Percentiles rank a stretch among this genome's conserved stretches.
These are phyloP conservation scores for Heliconius cydno DNA, from an alignment of 2,888 invertebrate genomes.

Conservation along the genomic window DNA sequence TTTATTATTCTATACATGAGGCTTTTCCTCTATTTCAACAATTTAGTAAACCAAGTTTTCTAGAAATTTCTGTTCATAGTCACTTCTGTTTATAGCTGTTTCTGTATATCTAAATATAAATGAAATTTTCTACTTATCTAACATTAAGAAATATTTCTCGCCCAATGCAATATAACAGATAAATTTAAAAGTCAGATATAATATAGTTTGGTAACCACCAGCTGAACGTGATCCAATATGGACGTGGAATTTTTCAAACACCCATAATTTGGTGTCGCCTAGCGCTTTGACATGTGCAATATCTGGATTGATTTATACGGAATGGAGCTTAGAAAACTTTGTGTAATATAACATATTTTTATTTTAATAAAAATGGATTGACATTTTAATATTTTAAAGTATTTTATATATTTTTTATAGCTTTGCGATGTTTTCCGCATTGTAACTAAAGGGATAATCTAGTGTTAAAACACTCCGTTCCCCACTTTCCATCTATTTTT, in stretches of 20 bases:
- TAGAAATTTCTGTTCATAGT: too few species aligned
- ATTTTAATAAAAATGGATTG: background rate
- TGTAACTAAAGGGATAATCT: background rate
- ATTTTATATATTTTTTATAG: background rate
- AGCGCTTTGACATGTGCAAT: slow-evolving; percentile 26
- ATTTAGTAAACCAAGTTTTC: too few species aligned
- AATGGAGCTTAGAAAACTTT: slow-evolving; percentile 16
- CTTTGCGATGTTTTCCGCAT: background rate
- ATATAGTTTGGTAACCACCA: slow-evolving; percentile 6
- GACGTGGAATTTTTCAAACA: slow-evolving; percentile 26
- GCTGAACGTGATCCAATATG: slow-evolving; percentile 35
- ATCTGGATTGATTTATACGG: slow-evolving; percentile 24
- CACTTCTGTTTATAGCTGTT: background rate
- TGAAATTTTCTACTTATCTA: background rate
- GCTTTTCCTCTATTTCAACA: too few species aligned
- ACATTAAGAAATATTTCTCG: slow-evolving; percentile 2
- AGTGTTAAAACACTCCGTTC: too few species aligned
- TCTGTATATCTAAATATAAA: background rate
- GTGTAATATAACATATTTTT: slow-evolving; percentile 13
- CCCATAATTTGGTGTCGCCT: slow-evolving; percentile 31
- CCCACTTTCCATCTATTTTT: background rate
- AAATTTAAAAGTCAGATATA: slow-evolving; percentile 24
- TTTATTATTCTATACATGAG: too few species aligned
- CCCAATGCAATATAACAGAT: background rate
- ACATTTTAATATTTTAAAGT: background rate